Conservation (phyloP, 2,888 invertebrate species). For the Teleiodes luculella region DNA sequence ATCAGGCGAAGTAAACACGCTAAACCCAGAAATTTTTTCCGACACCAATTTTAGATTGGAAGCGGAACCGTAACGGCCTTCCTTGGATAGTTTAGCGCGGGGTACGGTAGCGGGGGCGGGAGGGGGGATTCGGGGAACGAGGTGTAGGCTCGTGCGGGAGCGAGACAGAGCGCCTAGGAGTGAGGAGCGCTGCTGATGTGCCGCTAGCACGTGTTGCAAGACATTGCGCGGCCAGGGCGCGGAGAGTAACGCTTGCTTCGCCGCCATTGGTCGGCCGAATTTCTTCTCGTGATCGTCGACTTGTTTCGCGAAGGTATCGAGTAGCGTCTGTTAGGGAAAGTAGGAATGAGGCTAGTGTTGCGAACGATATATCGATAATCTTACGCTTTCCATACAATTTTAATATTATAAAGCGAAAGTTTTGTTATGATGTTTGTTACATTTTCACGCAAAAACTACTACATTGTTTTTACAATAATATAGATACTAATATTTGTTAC, state of each 20-base stretch:
- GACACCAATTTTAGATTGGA: conserved; percentile 65
- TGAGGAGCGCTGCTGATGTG: conserved; percentile 60
- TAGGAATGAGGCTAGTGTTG: too few relatives aligned
- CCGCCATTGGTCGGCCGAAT: conserved; percentile 57
- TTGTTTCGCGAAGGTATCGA: conserved; percentile 56
- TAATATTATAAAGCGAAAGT: too few relatives aligned
- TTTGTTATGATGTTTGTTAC: too few relatives aligned
- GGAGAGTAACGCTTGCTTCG: conserved; percentile 50
- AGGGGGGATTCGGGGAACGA: conserved; percentile 58
- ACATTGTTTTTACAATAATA: too few relatives aligned
- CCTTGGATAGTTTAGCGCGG: conserved; percentile 49
- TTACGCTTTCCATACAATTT: too few relatives aligned
- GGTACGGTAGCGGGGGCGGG: conserved; percentile 41
- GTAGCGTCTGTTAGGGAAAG: conserved; percentile 44
- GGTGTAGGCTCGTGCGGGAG: conserved; percentile 76
- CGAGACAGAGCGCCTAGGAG: conserved; percentile 77
- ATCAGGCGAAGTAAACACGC: conserved; percentile 55
- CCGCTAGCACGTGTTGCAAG: conserved; percentile 56
- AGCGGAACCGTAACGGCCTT: conserved; percentile 55
- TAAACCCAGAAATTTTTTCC: conserved; percentile 67
- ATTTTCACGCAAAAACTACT: too few relatives aligned
- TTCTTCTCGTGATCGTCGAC: conserved; percentile 70
- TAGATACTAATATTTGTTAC: too few relatives aligned
- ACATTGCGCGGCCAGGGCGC: conserved; percentile 70
- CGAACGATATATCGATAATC: too few relatives aligned